Conservation (phyloP, 2,888 invertebrate species). For the Hypselothyrea guttata region DNA sequence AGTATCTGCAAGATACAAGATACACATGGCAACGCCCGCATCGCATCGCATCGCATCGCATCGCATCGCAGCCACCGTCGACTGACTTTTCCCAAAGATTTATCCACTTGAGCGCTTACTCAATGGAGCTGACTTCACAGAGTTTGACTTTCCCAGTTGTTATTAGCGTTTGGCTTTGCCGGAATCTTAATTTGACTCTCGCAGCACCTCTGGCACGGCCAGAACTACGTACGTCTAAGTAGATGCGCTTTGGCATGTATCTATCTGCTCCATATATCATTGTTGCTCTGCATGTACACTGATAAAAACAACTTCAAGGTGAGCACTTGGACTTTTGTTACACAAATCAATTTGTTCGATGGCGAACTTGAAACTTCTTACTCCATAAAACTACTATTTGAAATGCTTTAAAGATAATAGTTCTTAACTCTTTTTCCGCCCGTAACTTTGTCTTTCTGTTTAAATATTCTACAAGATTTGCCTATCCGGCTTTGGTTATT, state of each 20-base stretch:
- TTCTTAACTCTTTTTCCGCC: no score
- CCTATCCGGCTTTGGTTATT: no score
- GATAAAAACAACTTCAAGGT: no score
- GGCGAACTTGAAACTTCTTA: no score
- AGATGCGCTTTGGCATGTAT: slow-evolving; percentile 13
- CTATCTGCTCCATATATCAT: slow-evolving; percentile 13
- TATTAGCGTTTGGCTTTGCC: slow-evolving; percentile 61
- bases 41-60: slow-evolving; percentile 49
- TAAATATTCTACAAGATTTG: no score
- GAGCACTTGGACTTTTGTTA: no score
- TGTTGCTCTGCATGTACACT: no score
- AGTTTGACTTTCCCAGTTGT: slow-evolving; percentile 56
- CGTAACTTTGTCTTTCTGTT: no score
- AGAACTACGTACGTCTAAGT: slow-evolving; percentile 1
- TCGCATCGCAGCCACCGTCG: slow-evolving; percentile 32
- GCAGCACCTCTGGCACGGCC: no score
- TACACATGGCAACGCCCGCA: slow-evolving; percentile 51
- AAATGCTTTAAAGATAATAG: no score
- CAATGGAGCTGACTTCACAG: slow-evolving; percentile 58
- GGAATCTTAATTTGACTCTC: slow-evolving; percentile 64
- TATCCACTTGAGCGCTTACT: slow-evolving; percentile 66
- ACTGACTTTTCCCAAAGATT: slow-evolving; percentile 47
- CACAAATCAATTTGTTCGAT: no score
- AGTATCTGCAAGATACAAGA: slow-evolving; percentile 58
- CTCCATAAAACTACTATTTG: no score